A percentile compares a stretch with the other conserved stretches of the same genome.
Evolutionary conservation across 1,140 invertebrate species (phyloP).

Genomic region (Scaptomyza pallida): DNA sequence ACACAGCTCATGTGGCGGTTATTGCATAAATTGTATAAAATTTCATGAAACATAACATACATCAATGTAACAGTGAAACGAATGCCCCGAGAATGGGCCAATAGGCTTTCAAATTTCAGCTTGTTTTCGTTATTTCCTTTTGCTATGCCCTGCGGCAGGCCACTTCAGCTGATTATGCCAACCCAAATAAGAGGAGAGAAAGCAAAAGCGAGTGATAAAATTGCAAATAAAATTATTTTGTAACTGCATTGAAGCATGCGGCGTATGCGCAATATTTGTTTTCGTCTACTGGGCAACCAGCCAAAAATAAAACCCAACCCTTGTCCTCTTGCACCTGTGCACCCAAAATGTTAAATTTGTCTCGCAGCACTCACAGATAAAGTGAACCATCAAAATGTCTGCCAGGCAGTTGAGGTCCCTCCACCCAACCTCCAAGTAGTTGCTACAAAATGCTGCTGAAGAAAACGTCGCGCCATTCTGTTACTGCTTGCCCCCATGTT

Average conservation of each 20-base stretch:
- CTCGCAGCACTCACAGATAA: conserved; percentile 16
- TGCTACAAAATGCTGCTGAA: conserved; percentile 12
- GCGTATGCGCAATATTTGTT: conserved; percentile 43
- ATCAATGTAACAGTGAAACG: conserved; percentile 35
- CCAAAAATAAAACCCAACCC: conserved; percentile 2
- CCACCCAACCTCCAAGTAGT: neutral
- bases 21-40: conserved; percentile 31
- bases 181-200: neutral
- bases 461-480: conserved; percentile 27
- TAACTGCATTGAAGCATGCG: conserved; percentile 31
- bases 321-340: conserved; percentile 14
- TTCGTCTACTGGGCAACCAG: conserved; percentile 10
- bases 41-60: conserved; percentile 44
- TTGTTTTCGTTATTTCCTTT: neutral
- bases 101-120: neutral
- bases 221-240: conserved; percentile 38
- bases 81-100: conserved; percentile 9
- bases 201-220: neutral
- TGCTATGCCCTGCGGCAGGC: neutral
- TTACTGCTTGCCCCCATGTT: neutral
- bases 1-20: conserved; percentile 31
- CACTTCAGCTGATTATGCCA: conserved; percentile 43
- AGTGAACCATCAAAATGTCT: conserved; percentile 36
- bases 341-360: conserved; percentile 38
- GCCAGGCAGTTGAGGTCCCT: neutral